Base-by-base conservation (phyloP, 2,113 vertebrate species). In the Labeo catla region DNA sequence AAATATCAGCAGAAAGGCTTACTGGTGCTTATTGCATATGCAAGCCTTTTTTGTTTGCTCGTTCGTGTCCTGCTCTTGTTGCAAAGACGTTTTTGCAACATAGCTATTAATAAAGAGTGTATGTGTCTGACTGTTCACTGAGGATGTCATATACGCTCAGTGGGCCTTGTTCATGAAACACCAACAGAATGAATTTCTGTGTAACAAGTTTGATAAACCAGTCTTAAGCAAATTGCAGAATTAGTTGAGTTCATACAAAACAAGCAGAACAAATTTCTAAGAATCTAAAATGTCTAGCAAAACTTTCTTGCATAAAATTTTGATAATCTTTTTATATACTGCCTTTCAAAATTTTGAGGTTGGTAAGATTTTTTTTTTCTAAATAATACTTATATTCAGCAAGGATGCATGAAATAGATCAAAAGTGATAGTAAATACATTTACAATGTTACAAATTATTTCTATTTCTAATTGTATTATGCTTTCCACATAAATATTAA, bases 1-100 rank as follows among this genome's bases (percentile, higher is more conserved):
- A 93, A 93, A 93, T 93, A 94, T 93, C 93, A 95, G 92, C 87
- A 93, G 93, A 94, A 94, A 94, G 92, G 90, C 89, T 95, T 93
- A 91, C 91, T 92, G 89, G 86, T 84, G 86, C 87, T 81, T 91
- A 89, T 89, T 86, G 81, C 89, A 90, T 89, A 86, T 89, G 86
- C 91, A 92, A 94, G 88, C 78, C 91, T 94, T 94, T 95, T 90
- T 93, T 92, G 89, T 84, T 87, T 93, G 82, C 90, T 89, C 86
- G 85, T 90, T 82, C 83, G 89, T 91, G 89, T 94, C 86, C 76
- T 87, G 49, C 80, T 84, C 84, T 91, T 86, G 74, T 88, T 91
- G 88, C 86, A 84, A 81, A 93, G 90, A 91, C 50, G 81, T 74
- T 89, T 88, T 88, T 92, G 86, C 87, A 72, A 68, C 19, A 72